A percentile compares a stretch with the other conserved stretches of the same genome.
These are phyloP conservation scores for Enteromius treurensis DNA, from an alignment of 2,797 vertebrate species.

Conservation along the genomic window DNA sequence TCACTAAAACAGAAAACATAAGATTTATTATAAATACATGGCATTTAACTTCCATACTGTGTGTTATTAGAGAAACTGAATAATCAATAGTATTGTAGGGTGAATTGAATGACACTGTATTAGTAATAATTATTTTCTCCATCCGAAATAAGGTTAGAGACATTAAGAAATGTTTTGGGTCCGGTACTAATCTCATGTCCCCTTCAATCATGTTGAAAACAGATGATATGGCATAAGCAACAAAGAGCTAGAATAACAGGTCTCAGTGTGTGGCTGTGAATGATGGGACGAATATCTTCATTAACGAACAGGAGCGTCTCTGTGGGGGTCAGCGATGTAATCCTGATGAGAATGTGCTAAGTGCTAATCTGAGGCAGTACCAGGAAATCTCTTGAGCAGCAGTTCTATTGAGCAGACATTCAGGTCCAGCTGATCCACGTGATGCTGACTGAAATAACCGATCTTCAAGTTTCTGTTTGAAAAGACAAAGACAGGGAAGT, in stretches of 20 bases:
- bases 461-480: slow-evolving; percentile 90
- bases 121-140: too few species aligned
- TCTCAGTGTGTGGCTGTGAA: not conserved
- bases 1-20: not conserved
- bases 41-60: not conserved
- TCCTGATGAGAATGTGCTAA: not conserved
- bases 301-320: slow-evolving; percentile 1
- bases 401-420: slow-evolving; percentile 93
- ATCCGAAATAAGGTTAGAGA: not conserved
- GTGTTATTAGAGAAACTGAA: not conserved
- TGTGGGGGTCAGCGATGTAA: not conserved
- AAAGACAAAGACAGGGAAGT: not conserved
- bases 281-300: not conserved
- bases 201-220: too few species aligned
- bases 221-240: not conserved
- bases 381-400: slow-evolving; percentile 90
- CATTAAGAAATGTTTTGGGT: not conserved
- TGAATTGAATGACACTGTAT: not conserved
- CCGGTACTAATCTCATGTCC: not conserved
- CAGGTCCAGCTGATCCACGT: slow-evolving; percentile 95
- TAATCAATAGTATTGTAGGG: too few species aligned
- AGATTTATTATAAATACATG: not conserved
- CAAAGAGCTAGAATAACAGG: not conserved
- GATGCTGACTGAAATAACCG: slow-evolving; percentile 97
- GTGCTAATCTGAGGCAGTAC: slow-evolving; percentile 68